Evolutionary conservation across 2,888 invertebrate species (phyloP).

Genomic region (Eumacrocentrus americanus): DNA sequence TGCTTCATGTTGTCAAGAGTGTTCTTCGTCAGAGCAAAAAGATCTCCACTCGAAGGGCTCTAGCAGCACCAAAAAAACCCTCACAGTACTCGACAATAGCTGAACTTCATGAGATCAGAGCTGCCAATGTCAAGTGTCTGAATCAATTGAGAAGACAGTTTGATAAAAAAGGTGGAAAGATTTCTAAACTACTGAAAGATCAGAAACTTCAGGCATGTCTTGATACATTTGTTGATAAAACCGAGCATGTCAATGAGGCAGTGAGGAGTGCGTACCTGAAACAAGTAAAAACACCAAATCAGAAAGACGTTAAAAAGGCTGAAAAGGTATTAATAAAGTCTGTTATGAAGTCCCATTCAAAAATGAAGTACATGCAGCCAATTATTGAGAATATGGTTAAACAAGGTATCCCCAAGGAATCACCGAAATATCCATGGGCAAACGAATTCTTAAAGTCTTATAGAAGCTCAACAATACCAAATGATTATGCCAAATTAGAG

Average conservation of each 20-base stretch:
- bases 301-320: conserved; percentile 7
- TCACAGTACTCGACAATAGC: neutral
- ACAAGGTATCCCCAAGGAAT: conserved; percentile 4
- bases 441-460: conserved; percentile 17
- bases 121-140: conserved; percentile 14
- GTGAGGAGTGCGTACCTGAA: neutral
- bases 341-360: conserved; percentile 9
- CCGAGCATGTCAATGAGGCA: neutral
- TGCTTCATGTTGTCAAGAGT: conserved; percentile 28
- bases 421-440: conserved; percentile 15
- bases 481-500: conserved; percentile 20
- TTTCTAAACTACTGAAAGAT: conserved; percentile 8
- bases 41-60: neutral
- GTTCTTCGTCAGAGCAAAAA: neutral
- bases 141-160: conserved; percentile 14
- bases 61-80: neutral
- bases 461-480: conserved; percentile 17
- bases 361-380: conserved; percentile 2
- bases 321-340: conserved; percentile 23
- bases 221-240: conserved; percentile 6
- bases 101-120: conserved; percentile 9
- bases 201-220: conserved; percentile 6
- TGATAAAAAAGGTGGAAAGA: conserved; percentile 3
- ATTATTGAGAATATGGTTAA: conserved; percentile 11
- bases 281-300: neutral